A percentile compares a stretch with the other conserved stretches of the same genome.
Conservation (phyloP, 2,797 vertebrate genomes). For the Meriones psammophilus region DNA sequence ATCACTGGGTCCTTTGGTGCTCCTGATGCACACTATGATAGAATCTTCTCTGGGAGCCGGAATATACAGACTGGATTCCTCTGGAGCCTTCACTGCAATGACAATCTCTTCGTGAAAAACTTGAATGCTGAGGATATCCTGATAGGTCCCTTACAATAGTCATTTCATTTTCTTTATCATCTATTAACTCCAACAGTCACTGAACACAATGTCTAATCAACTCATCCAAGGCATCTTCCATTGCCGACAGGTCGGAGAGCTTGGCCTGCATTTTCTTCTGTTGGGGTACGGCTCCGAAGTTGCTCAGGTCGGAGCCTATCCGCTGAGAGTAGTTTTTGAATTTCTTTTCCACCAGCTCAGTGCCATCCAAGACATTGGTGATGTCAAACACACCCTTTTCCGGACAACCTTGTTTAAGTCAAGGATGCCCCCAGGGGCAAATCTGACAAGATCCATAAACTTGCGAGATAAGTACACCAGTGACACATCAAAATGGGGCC, state of each 20-base stretch:
- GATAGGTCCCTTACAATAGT: slow-evolving; percentile 94
- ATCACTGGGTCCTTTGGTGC: slow-evolving; percentile 91
- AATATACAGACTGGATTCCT: slow-evolving; percentile 95
- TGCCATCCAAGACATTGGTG: slow-evolving; percentile 93
- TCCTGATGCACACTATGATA: slow-evolving; percentile 93
- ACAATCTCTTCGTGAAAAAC: slow-evolving; percentile 94
- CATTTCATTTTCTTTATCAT: slow-evolving; percentile 91
- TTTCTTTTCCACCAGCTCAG: slow-evolving; percentile 92
- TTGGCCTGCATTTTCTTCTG: slow-evolving; percentile 89
- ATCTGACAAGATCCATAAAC: slow-evolving; percentile 93
- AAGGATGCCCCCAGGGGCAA: slow-evolving; percentile 90
- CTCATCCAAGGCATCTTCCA: slow-evolving; percentile 94
- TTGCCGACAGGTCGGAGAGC: slow-evolving; percentile 91
- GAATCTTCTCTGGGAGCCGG: slow-evolving; percentile 92
- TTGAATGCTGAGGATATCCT: slow-evolving; percentile 91
- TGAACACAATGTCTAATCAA: slow-evolving; percentile 95
- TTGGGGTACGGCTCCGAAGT: slow-evolving; percentile 81
- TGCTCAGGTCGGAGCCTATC: slow-evolving; percentile 89
- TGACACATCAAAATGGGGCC: slow-evolving; percentile 90
- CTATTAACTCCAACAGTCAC: slow-evolving; percentile 93
- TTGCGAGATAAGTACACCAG: slow-evolving; percentile 91
- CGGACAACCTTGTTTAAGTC: slow-evolving; percentile 92
- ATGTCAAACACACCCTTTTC: slow-evolving; percentile 94
- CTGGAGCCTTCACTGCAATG: slow-evolving; percentile 94
- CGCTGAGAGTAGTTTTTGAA: slow-evolving; percentile 94